These are phyloP conservation scores for Drosophila kanapiae DNA, from an alignment of 1,140 invertebrate genomes.

Conservation along the genomic window DNA sequence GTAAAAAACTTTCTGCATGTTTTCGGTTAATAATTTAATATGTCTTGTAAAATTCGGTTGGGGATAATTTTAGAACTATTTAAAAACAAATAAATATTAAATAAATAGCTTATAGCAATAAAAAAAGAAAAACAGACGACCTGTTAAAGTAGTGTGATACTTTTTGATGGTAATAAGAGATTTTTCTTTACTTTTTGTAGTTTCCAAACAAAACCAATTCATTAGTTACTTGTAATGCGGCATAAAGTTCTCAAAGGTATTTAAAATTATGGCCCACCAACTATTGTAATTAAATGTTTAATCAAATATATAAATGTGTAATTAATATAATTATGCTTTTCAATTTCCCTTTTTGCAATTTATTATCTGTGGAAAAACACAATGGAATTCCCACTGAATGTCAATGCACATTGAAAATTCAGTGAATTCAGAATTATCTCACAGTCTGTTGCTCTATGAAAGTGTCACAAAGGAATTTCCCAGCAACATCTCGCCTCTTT, in stretches of 20 bases:
- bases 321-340: not conserved
- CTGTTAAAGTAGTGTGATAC: too few species aligned
- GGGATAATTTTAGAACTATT: too few species aligned
- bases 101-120: too few species aligned
- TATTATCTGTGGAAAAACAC: slow-evolving; percentile 25
- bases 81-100: too few species aligned
- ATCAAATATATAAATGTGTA: not conserved
- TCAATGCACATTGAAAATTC: slow-evolving; percentile 39
- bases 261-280: not conserved
- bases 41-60: too few species aligned
- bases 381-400: slow-evolving; percentile 32
- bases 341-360: not conserved
- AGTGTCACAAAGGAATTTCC: slow-evolving; percentile 60
- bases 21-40: not conserved
- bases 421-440: slow-evolving; percentile 38
- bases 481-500: slow-evolving; percentile 27
- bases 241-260: too few species aligned
- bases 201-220: too few species aligned
- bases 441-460: slow-evolving; percentile 45
- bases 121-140: too few species aligned
- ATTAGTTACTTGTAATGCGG: too few species aligned
- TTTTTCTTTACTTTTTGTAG: not conserved
- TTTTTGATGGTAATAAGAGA: too few species aligned
- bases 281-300: not conserved
- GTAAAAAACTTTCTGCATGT: not conserved